Base-by-base conservation (phyloP, 2,888 invertebrate genomes). In the Caenorhabditis sulstoni region DNA sequence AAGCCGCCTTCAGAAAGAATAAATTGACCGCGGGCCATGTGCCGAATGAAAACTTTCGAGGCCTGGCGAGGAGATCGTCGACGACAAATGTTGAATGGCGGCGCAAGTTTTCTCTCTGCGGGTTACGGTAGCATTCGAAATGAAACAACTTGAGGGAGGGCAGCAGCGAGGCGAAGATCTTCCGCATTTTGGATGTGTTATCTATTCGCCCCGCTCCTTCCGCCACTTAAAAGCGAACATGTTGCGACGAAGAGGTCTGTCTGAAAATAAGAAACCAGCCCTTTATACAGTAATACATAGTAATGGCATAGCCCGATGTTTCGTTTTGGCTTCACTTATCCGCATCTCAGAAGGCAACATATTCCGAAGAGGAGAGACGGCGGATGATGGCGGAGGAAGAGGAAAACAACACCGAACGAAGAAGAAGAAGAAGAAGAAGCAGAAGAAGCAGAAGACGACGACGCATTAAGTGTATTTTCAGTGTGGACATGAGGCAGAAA, bases 381-480 rank as follows among this genome's bases (percentile, higher is more conserved):
- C 65, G 58, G 67, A 57, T 45, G 66, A 37, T 52, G 52, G 53
- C 18, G 53, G 29, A 39, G 18, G 44, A 35, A 20, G 23, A 49
- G 62, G 71, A 71, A 71, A 71, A 64, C 62, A 71, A 62, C 61
- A 62, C 37, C 29, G 55, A 55, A 37, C 35, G 39, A 29, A 29
- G 29, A 29, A 29, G 29, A 29, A 39, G 18, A 41, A 35, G 37
- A 22, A 49, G 29, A 29, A 29, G 29, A 29, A 39, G 18, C 23
- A 35, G 37, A 22, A 49, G 29, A 29, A 29, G 29, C 29, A 29
- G 29, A 29, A 52, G n/a, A 53, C 44, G 37, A 57, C 57, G 50
- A 67, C 67, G 50, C 67, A 71, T 71, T 71, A 71, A 71, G 71
- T 71, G 71, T 71, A 71, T 71, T 71, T 71, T 71, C 71, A 71